These are phyloP conservation scores for Orcinus orca DNA, from an alignment of 2,113 vertebrate genomes.

Conservation along the genomic window DNA sequence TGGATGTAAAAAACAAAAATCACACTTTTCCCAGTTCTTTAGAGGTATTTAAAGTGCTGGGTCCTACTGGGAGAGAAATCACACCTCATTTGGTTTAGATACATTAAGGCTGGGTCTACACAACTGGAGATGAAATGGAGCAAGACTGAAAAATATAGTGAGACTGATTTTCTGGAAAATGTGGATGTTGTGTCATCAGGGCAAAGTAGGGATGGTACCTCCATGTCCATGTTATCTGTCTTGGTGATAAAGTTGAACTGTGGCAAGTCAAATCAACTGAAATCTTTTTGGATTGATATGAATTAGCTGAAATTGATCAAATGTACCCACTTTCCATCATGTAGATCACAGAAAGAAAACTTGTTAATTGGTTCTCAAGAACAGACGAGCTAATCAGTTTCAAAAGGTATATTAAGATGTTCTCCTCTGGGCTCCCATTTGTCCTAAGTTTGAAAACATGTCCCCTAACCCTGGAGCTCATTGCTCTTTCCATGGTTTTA, in stretches of 20 bases:
- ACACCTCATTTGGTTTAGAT: conserved; percentile 43
- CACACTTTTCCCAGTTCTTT: neutral
- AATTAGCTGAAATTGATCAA: neutral
- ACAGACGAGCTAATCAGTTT: neutral
- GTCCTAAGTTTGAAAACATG: neutral
- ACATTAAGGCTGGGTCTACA: conserved; percentile 23
- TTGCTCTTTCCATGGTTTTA: neutral
- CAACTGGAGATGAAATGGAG: conserved; percentile 43
- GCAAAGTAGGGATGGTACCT: no score
- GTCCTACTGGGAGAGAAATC: neutral
- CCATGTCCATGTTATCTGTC: accelerated
- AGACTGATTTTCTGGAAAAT: conserved; percentile 26
- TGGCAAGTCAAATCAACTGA: neutral
- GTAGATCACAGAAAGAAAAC: neutral
- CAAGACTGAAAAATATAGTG: conserved; percentile 38
- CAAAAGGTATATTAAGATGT: neutral
- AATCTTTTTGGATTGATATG: neutral
- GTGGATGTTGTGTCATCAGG: neutral
- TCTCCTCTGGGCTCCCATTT: neutral
- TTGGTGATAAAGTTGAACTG: neutral
- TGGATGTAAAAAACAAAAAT: neutral
- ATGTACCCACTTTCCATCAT: neutral
- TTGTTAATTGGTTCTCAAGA: neutral
- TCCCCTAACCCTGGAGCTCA: neutral
- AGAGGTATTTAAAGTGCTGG: conserved; percentile 7